These are phyloP conservation scores for Crocuta crocuta DNA, from an alignment of 2,113 vertebrate species.

Conservation along the genomic window DNA sequence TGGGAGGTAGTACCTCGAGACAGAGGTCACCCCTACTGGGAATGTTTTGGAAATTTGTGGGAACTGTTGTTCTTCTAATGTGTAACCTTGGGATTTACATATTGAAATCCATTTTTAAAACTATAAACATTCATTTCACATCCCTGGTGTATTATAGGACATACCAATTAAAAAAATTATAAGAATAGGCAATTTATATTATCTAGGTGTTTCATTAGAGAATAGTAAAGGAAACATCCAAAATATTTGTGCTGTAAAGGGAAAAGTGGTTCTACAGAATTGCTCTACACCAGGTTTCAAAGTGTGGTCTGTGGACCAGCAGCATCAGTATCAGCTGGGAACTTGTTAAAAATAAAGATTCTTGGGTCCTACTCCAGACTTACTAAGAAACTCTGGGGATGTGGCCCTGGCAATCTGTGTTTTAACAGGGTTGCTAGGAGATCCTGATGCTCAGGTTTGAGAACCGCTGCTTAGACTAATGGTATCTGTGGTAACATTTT, in stretches of 20 bases:
- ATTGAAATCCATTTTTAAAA: not conserved
- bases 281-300: not conserved
- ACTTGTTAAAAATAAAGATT: not conserved
- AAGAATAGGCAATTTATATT: not conserved
- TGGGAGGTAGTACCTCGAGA: not conserved
- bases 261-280: not conserved
- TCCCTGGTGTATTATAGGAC: not conserved
- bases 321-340: not conserved
- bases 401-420: too few species aligned
- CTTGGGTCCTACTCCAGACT: not conserved
- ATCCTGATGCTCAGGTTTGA: not conserved
- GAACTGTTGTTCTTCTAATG: not conserved
- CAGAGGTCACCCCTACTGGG: too few species aligned
- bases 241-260: not conserved
- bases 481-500: not conserved
- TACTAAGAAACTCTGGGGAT: not conserved
- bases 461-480: not conserved
- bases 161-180: not conserved
- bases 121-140: not conserved
- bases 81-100: not conserved
- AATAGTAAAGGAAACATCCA: not conserved
- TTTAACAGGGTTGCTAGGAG: not conserved
- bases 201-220: not conserved
- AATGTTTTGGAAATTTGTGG: not conserved
- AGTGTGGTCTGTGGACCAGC: not conserved